Evolutionary conservation across 2,797 vertebrate species (phyloP), one percentile per base, ranked within the genome.

Genomic region (Phaenicophaeus curvirostris): DNA sequence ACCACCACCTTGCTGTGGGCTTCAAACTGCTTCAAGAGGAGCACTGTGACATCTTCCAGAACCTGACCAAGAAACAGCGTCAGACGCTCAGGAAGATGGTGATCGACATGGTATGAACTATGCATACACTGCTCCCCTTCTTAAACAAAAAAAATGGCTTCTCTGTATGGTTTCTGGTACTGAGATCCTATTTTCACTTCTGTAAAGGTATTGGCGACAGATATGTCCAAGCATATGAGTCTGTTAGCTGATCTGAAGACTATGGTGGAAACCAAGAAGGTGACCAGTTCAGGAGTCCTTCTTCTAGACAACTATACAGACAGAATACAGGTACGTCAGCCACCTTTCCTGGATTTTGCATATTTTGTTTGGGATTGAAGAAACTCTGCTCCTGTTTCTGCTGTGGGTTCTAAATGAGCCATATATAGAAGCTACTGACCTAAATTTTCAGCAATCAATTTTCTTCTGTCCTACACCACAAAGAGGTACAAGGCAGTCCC

Each of bases 221-320:
- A 99, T 95, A 99, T 99, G 99, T 99, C 99, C 35, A 99, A 99
- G 95, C 99, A 99, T 90, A 99, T 99, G 99, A 99, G 99, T 81
- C 98, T 99, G 85, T 95, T 99, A 93, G 99, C 99, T 20, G 98
- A 99, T 96, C 98, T 99, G 89, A 99, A 99, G 98, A 99, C 99
- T 0, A 99, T 99, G 99, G 99, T 99, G 73, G 99, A 99, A 95
- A 99, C 99, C 1, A 99, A 99, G 98, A 99, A 99, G 92, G 99
- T 99, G 89, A 99, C 99, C 31, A 99, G 99, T 89, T 99, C 99
- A 3, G 99, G 99, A 11, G 99, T 99, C 27, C 98, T 99, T 62
- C 98, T 99, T 82, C 97, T 99, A 89, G 99, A 99, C 97, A 99
- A 99, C 97, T 99, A 99, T 96, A 99, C 99, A 0, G 99, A 99